Conservation (phyloP, 2,888 invertebrate genomes). For the Leptinotarsa rubiginosa region DNA sequence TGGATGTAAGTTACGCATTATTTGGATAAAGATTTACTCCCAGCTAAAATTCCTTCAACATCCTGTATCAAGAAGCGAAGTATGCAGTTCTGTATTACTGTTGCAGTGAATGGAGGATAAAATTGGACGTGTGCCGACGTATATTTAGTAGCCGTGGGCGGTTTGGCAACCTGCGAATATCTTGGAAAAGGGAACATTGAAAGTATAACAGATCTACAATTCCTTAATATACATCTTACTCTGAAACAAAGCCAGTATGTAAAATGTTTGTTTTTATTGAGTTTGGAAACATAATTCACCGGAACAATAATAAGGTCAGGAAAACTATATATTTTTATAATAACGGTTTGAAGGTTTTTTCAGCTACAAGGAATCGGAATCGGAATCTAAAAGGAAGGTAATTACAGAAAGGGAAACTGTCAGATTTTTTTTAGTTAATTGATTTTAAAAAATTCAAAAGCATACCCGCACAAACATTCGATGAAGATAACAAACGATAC, state of each 20-base stretch:
- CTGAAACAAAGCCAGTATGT: slow-evolving; percentile 30
- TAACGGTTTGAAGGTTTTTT: too few species aligned
- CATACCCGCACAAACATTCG: too few species aligned
- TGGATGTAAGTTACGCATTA: slow-evolving; percentile 40
- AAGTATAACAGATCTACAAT: slow-evolving; percentile 66
- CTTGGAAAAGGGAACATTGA: slow-evolving; percentile 60
- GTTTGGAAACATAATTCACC: neutral
- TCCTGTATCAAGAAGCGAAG: slow-evolving; percentile 38
- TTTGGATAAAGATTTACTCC: slow-evolving; percentile 40
- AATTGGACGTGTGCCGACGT: slow-evolving; percentile 67
- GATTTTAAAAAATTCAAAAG: too few species aligned
- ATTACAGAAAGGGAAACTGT: too few species aligned
- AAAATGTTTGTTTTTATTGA: neutral
- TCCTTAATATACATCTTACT: slow-evolving; percentile 51
- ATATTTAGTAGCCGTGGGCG: slow-evolving; percentile 68
- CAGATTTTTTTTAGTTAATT: too few species aligned
- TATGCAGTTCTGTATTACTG: slow-evolving; percentile 53
- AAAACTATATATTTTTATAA: too few species aligned
- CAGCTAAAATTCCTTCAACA: slow-evolving; percentile 34
- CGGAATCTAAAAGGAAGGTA: too few species aligned
- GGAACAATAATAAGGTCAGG: neutral
- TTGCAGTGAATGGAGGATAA: slow-evolving; percentile 68
- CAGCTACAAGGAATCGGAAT: too few species aligned
- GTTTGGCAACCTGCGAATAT: slow-evolving; percentile 67
- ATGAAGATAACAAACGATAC: too few species aligned